A percentile compares a stretch with the other conserved stretches of the same genome.
Evolutionary conservation across 1,140 invertebrate species (phyloP).

Genomic region (Apis dorsata): DNA sequence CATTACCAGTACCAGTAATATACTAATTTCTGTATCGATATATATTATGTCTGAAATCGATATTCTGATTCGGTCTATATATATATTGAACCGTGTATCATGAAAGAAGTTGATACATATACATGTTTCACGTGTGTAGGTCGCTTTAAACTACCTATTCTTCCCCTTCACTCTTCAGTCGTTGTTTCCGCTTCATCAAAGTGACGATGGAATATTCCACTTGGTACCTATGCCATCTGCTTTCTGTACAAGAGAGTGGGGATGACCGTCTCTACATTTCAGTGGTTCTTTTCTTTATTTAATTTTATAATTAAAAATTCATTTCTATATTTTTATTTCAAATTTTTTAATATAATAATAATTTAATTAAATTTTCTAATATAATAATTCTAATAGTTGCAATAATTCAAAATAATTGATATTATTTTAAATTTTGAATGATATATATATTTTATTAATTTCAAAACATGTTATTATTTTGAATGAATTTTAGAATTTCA

Average conservation of each 20-base stretch:
- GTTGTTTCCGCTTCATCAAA: constrained; percentile 45
- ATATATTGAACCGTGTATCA: too few relatives aligned
- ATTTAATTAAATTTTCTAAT: too few relatives aligned
- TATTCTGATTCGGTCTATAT: too few relatives aligned
- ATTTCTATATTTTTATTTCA: not conserved
- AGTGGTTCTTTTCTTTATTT: constrained; percentile 11
- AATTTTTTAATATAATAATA: too few relatives aligned
- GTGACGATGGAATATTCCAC: constrained; percentile 77
- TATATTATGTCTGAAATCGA: too few relatives aligned
- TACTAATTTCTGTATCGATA: too few relatives aligned
- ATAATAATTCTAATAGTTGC: too few relatives aligned
- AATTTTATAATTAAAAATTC: not conserved
- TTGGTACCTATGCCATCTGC: constrained; percentile 74
- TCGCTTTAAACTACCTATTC: not conserved
- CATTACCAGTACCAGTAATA: too few relatives aligned
- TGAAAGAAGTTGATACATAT: too few relatives aligned
- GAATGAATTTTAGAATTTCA: not conserved
- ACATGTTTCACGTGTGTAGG: too few relatives aligned
- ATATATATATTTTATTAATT: not conserved
- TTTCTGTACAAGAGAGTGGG: constrained; percentile 61
- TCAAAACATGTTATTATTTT: not conserved
- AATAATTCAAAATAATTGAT: not conserved
- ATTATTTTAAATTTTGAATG: not conserved
- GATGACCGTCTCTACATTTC: constrained; percentile 37
- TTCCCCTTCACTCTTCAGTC: not conserved